Percentiles rank a stretch among this genome's conserved stretches.
phyloP scores from a whole-genome alignment of 37 sponge, comb jelly and placozoan species.

The Corticium candelabrum region DNA sequence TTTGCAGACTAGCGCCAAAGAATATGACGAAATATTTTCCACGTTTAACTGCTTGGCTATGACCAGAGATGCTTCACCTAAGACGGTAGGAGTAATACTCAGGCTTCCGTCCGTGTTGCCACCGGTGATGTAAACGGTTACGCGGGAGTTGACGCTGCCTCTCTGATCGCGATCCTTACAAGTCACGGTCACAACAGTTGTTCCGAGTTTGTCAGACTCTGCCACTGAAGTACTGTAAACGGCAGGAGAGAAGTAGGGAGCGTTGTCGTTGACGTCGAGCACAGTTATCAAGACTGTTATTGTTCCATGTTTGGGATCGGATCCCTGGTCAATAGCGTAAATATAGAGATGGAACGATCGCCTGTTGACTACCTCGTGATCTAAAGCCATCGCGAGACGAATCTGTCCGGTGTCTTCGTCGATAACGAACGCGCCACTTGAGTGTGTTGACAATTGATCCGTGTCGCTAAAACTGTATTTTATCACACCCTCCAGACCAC shows the following conservation, averaged over 20 bases:
- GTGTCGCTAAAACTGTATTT: slow-evolving; percentile 2
- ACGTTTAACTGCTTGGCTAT: background rate
- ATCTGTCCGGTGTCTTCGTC: slow-evolving; percentile 23
- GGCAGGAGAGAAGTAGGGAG: background rate
- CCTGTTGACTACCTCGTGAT: slow-evolving; percentile 21
- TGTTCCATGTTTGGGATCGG: background rate
- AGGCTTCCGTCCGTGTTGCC: slow-evolving; percentile 27
- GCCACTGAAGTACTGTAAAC: background rate
- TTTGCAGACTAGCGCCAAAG: background rate
- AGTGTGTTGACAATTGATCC: background rate
- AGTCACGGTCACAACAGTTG: background rate
- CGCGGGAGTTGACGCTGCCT: slow-evolving; percentile 20
- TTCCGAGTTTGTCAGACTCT: background rate
- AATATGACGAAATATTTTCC: background rate
- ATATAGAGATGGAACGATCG: background rate
- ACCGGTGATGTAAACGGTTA: slow-evolving; percentile 13
- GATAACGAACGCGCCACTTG: slow-evolving; percentile 14
- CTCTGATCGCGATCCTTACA: slow-evolving; percentile 11
- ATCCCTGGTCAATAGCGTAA: background rate
- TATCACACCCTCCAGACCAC: slow-evolving; percentile 37
- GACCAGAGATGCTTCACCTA: background rate
- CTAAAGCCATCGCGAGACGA: slow-evolving; percentile 10
- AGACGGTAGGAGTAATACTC: slow-evolving; percentile 2
- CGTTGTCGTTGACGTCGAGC: background rate
- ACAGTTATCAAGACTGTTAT: background rate